A percentile compares a stretch with the other conserved stretches of the same genome.
Conservation (phyloP, 2,888 invertebrate genomes). For the Drosophila mimica region DNA sequence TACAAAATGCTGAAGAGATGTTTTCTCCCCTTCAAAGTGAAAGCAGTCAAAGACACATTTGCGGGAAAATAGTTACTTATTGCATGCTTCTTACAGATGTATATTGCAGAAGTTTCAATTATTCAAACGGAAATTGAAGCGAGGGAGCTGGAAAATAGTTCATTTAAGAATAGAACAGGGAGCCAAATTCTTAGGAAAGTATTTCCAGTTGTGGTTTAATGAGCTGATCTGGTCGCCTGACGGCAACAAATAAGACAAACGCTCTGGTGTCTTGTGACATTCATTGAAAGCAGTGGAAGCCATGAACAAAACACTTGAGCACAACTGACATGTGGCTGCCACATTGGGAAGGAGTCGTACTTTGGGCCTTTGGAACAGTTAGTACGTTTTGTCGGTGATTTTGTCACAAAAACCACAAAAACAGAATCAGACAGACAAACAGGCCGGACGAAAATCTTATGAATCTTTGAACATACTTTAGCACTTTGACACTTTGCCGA, state of each 20-base stretch:
- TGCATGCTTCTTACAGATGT: background rate
- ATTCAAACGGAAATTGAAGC: background rate
- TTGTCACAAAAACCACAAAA: constrained; percentile 49
- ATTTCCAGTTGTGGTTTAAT: constrained; percentile 34
- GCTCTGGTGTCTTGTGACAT: constrained; percentile 40
- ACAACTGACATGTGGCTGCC: constrained; percentile 36
- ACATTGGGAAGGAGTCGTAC: constrained; percentile 9
- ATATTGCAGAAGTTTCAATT: background rate
- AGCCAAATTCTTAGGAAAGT: background rate
- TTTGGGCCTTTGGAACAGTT: constrained; percentile 16
- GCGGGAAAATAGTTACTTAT: background rate
- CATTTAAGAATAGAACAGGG: background rate
- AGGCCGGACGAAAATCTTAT: constrained; percentile 68
- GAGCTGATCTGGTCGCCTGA: constrained; percentile 25
- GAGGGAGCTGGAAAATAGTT: background rate
- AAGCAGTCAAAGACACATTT: background rate
- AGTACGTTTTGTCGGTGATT: constrained; percentile 67
- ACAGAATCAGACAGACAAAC: constrained; percentile 24
- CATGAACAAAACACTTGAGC: constrained; percentile 45
- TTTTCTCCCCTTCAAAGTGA: background rate
- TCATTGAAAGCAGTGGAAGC: constrained; percentile 41
- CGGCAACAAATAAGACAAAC: constrained; percentile 42
- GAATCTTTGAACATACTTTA: constrained; percentile 83
- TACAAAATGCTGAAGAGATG: background rate
- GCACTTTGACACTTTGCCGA: constrained; percentile 79